phyloP scores from a whole-genome alignment of 2,888 invertebrate genomes.

The Epirrhoe alternata region DNA sequence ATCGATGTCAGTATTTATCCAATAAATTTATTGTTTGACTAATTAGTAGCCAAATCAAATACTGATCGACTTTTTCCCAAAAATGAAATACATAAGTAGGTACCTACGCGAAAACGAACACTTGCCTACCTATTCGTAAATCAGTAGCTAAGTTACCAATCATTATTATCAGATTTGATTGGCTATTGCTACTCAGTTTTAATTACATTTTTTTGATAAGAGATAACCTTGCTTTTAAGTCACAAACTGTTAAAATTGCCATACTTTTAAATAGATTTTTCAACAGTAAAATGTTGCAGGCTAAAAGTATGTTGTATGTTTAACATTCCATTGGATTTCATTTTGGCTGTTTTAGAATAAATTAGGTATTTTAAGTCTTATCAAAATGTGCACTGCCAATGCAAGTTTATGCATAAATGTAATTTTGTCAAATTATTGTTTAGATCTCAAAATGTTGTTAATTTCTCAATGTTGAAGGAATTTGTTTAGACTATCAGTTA shows the following conservation, averaged over 20 bases:
- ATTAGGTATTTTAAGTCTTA: constrained; percentile 31
- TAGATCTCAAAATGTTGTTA: constrained; percentile 38
- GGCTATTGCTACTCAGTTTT: not conserved
- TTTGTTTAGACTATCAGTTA: constrained; percentile 21
- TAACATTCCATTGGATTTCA: constrained; percentile 37
- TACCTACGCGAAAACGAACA: not conserved
- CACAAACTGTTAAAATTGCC: not conserved
- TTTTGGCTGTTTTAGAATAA: constrained; percentile 28
- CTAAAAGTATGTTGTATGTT: constrained; percentile 1
- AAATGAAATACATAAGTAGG: not conserved
- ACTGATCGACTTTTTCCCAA: too few species aligned
- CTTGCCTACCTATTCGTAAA: not conserved
- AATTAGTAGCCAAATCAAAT: too few species aligned
- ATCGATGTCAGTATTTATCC: too few species aligned
- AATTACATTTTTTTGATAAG: constrained; percentile 5
- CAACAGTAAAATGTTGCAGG: constrained; percentile 5
- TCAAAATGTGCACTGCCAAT: constrained; percentile 47
- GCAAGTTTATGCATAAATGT: constrained; percentile 43
- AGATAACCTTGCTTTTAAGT: constrained; percentile 13
- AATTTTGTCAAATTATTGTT: constrained; percentile 33
- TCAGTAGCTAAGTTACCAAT: too few species aligned
- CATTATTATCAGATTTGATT: not conserved
- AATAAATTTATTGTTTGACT: too few species aligned
- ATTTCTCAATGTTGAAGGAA: constrained; percentile 29
- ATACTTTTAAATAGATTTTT: too few species aligned